phyloP scores from a whole-genome alignment of 1,140 invertebrate genomes.

The Macrostomum lignano region DNA sequence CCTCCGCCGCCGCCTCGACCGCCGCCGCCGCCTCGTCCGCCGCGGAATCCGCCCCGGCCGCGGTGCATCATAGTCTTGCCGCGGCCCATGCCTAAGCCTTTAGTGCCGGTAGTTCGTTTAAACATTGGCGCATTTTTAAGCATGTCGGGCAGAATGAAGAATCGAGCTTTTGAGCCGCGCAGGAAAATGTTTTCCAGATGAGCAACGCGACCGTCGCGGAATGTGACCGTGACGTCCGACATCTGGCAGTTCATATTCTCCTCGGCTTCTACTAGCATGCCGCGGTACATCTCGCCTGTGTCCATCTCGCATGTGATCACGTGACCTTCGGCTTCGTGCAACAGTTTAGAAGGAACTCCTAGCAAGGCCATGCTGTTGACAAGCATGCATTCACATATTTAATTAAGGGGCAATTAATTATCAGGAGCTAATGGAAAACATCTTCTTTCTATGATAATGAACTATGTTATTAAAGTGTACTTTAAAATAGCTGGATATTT shows the following conservation, averaged over 20 bases:
- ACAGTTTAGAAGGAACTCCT: slow-evolving; percentile 6
- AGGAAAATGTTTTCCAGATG: slow-evolving; percentile 93
- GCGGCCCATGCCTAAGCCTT: slow-evolving; percentile 1
- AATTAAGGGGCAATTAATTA: too few species aligned
- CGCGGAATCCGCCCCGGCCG: too few species aligned
- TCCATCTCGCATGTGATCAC: slow-evolving; percentile 5
- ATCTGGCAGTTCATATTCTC: slow-evolving; percentile 95
- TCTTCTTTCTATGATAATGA: too few species aligned
- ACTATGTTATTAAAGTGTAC: too few species aligned
- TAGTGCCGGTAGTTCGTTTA: slow-evolving; percentile 3
- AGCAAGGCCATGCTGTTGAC: too few species aligned
- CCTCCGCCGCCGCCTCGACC: too few species aligned
- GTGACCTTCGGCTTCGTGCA: slow-evolving; percentile 6
- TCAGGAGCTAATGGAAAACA: too few species aligned
- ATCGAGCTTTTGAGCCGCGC: slow-evolving; percentile 83
- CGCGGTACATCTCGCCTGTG: slow-evolving; percentile 44
- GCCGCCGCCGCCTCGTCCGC: too few species aligned
- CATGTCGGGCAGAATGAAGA: slow-evolving; percentile 97
- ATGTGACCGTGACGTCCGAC: slow-evolving; percentile 48
- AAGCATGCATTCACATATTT: too few species aligned
- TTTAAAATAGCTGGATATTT: too few species aligned
- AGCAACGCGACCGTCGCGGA: slow-evolving; percentile 55
- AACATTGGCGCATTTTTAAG: slow-evolving; percentile 99
- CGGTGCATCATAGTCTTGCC: background rate
- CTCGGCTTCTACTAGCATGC: slow-evolving; percentile 90